phyloP scores from a whole-genome alignment of 2,888 invertebrate genomes.

The Desoria tigrina region DNA sequence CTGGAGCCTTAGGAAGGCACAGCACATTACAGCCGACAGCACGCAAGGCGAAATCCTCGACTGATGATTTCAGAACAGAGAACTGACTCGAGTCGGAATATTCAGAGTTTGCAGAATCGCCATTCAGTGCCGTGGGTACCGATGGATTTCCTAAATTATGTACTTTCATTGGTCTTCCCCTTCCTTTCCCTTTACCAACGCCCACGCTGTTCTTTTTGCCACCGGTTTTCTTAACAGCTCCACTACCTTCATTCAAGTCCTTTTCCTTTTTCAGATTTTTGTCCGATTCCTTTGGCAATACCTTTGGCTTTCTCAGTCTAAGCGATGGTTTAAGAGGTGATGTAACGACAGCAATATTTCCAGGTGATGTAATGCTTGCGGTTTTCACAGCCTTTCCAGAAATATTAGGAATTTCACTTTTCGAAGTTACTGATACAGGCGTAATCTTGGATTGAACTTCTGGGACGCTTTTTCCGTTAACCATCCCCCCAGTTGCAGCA shows the following conservation, averaged over 20 bases:
- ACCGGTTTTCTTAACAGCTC: background rate
- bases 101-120: background rate
- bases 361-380: constrained; percentile 1
- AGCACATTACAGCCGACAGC: constrained; percentile 16
- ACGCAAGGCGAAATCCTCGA: constrained; percentile 7
- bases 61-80: background rate
- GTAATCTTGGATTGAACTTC: background rate
- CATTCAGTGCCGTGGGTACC: no score
- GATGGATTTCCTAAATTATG: background rate
- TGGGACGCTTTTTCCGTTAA: background rate
- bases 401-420: background rate
- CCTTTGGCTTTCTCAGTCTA: constrained; percentile 14
- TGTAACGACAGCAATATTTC: background rate
- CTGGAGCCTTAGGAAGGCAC: constrained; percentile 11
- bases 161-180: background rate
- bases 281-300: background rate
- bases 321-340: constrained; percentile 5
- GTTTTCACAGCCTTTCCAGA: constrained; percentile 17
- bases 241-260: constrained; percentile 1
- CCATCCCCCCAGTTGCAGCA: background rate
- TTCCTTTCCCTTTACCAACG: background rate
- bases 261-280: background rate
- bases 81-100: background rate
- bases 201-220: background rate
- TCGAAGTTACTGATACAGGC: background rate